Evolutionary conservation across 2,888 invertebrate genomes (phyloP), one percentile per base, ranked within the genome.

Genomic region (Aleiodes testaceus): DNA sequence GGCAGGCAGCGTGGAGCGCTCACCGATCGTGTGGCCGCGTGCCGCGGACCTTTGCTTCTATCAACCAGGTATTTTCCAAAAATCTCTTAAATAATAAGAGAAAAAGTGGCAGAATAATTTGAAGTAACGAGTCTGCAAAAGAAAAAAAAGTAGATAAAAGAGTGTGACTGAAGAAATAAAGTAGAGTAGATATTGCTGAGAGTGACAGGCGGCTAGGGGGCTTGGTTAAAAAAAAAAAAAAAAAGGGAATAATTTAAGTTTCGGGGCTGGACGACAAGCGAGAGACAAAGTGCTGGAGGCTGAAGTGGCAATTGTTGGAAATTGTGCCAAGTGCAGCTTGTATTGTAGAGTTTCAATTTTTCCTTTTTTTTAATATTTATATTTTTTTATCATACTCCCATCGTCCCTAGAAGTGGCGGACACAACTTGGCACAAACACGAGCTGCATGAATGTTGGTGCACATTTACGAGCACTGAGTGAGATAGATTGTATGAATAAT

Each of bases 1-100:
- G 83, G 74, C 81, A 82, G 80, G 80, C 86, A 87, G 84, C 85
- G 86, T 85, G 86, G 86, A 87, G 86, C 85, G 81, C 83, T 83
- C 85, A 79, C 80, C 82, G 85, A 83, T 85, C 75, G 78, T 84
- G 84, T 86, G 86, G 85, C 86, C 86, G 85, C 86, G 85, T 70
- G 85, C 84, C 82, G 86, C 84, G 84, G 86, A 86, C 80, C 83
- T 86, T 67, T 84, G 82, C 79, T 80, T 82, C 76, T 86, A 85
- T 81, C 86, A 85, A 69, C 84, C 85, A 86, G 86, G 86, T 86
- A 85, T 42, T 47, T 14, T 42, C 16, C n/a, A n/a, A 5, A 26
- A 26, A 36, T 59, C 12, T 22, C 47, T 30, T 20, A 26, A 45
- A 26, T 61, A 22, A 7, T 12, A 16, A 36, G 9, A 49, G 2